Conservation (phyloP, 2,888 invertebrate species). For the Cetonia aurata region DNA sequence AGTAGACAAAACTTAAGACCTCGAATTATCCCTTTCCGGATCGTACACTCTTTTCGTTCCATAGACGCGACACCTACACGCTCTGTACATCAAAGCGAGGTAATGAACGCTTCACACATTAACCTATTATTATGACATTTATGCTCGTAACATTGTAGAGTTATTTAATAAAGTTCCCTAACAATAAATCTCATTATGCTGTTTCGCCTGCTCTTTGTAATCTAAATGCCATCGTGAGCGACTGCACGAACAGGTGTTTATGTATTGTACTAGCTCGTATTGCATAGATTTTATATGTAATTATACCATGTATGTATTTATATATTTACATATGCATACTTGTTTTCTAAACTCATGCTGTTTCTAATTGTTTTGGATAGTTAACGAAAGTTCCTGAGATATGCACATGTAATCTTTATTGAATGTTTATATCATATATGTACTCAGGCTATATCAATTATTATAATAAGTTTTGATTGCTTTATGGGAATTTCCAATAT, state of each 20-base stretch:
- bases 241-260: constrained; percentile 42
- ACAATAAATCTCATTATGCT: constrained; percentile 49
- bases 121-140: constrained; percentile 48
- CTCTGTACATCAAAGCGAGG: constrained; percentile 30
- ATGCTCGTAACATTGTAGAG: constrained; percentile 42
- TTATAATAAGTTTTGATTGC: constrained; percentile 13
- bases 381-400: constrained; percentile 10
- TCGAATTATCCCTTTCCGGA: background rate
- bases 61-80: constrained; percentile 18
- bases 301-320: background rate
- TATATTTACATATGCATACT: constrained; percentile 4
- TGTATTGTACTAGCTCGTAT: constrained; percentile 28
- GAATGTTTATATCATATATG: background rate
- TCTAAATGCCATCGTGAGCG: constrained; percentile 49
- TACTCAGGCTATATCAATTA: background rate
- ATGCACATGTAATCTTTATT: background rate
- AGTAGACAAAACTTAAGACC: background rate
- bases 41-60: constrained; percentile 15
- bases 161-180: constrained; percentile 46
- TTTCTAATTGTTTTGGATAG: constrained; percentile 40
- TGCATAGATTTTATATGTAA: constrained; percentile 11
- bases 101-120: constrained; percentile 44
- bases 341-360: background rate
- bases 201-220: constrained; percentile 48
- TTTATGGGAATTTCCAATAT: constrained; percentile 29